A percentile compares a stretch with the other conserved stretches of the same genome.
These are phyloP conservation scores for Anguilla marmorata DNA, from an alignment of 2,797 vertebrate species.

Conservation along the genomic window DNA sequence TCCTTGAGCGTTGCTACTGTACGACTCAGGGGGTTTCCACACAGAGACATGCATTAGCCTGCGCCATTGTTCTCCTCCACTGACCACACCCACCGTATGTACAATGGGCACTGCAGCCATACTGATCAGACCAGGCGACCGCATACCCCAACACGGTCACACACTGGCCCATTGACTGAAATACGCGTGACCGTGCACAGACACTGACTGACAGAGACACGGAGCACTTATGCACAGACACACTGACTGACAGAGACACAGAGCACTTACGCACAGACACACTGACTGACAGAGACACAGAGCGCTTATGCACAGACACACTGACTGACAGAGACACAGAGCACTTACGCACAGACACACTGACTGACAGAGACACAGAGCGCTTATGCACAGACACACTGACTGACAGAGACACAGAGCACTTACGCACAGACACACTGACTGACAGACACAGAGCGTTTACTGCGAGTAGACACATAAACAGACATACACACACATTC, in stretches of 20 bases:
- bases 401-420: background rate
- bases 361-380: background rate
- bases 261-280: background rate
- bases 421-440: background rate
- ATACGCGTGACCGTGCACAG: background rate
- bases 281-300: background rate
- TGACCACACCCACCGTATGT: background rate
- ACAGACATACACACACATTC: constrained; percentile 9
- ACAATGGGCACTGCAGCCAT: constrained; percentile 5
- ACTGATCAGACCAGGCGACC: background rate
- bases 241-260: background rate
- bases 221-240: background rate
- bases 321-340: background rate
- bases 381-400: constrained; percentile 5
- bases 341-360: background rate
- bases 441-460: too few species aligned
- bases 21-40: background rate
- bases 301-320: background rate
- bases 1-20: background rate
- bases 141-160: background rate
- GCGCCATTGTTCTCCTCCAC: background rate
- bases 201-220: background rate
- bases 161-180: background rate
- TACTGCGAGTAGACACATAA: background rate
- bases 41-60: background rate